phyloP scores from a whole-genome alignment of 2,888 invertebrate genomes.

The Nineta flava region DNA sequence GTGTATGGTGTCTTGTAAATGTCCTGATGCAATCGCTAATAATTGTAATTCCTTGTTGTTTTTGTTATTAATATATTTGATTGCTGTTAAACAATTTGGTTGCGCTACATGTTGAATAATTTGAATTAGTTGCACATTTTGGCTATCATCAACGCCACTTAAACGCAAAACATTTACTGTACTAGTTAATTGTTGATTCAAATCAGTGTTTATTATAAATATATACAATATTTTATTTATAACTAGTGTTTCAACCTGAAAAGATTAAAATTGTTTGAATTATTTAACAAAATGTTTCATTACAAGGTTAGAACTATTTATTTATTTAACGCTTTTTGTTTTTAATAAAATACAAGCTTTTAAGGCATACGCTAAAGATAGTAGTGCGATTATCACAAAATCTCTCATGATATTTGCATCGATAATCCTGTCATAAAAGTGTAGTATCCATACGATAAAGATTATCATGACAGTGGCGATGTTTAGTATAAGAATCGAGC shows the following conservation, averaged over 20 bases:
- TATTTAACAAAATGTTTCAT: not conserved
- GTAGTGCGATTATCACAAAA: no score
- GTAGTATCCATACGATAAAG: no score
- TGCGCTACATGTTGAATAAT: conserved; percentile 16
- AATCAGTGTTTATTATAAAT: conserved; percentile 13
- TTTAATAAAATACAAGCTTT: not conserved
- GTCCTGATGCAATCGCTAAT: conserved; percentile 22
- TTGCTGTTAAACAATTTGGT: conserved; percentile 19
- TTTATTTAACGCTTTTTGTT: no score
- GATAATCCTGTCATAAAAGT: no score
- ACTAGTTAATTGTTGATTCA: conserved; percentile 11
- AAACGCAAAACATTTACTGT: conserved; percentile 19
- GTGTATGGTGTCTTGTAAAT: conserved; percentile 19
- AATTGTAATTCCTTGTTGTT: conserved; percentile 17
- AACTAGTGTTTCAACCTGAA: conserved; percentile 15
- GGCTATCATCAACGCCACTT: conserved; percentile 9
- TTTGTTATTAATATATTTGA: conserved; percentile 2
- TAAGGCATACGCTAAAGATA: no score
- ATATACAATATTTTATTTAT: conserved; percentile 14
- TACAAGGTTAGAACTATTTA: no score
- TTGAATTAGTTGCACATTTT: conserved; percentile 17
- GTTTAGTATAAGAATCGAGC: no score
- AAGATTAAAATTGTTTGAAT: not conserved
- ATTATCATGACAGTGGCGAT: no score
- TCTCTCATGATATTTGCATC: no score